A percentile compares a stretch with the other conserved stretches of the same genome.
Conservation (phyloP, 1,140 invertebrate genomes). For the Scylla paramamosain region DNA sequence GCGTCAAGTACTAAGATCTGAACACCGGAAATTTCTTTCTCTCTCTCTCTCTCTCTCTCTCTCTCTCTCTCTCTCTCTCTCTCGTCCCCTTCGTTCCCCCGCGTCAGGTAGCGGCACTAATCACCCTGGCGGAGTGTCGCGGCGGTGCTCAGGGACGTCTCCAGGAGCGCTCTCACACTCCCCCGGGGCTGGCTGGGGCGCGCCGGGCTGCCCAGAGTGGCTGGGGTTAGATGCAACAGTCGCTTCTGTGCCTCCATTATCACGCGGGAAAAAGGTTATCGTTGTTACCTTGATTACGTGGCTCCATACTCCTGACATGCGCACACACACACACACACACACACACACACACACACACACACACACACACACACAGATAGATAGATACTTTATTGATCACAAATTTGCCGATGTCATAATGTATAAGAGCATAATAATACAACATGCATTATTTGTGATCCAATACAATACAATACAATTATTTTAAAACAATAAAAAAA, state of each 20-base stretch:
- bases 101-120: not conserved
- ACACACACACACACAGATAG: no score
- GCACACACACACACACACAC: no score
- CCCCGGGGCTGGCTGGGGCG: not conserved
- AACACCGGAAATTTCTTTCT: not conserved
- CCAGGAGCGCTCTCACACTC: not conserved
- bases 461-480: no score
- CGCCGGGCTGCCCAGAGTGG: not conserved
- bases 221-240: not conserved
- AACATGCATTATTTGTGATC: no score
- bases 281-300: not conserved
- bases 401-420: no score
- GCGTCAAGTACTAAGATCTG: no score
- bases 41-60: constrained; percentile 20
- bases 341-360: no score
- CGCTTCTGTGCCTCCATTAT: not conserved
- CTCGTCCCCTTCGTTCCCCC: not conserved
- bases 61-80: constrained; percentile 19
- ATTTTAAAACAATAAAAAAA: no score
- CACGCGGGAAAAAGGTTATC: not conserved
- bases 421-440: no score
- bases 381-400: no score
- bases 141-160: not conserved
- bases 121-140: not conserved
- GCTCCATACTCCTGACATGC: not conserved